phyloP scores from a whole-genome alignment of 2,797 vertebrate genomes.

The Enteromius anoplus region DNA sequence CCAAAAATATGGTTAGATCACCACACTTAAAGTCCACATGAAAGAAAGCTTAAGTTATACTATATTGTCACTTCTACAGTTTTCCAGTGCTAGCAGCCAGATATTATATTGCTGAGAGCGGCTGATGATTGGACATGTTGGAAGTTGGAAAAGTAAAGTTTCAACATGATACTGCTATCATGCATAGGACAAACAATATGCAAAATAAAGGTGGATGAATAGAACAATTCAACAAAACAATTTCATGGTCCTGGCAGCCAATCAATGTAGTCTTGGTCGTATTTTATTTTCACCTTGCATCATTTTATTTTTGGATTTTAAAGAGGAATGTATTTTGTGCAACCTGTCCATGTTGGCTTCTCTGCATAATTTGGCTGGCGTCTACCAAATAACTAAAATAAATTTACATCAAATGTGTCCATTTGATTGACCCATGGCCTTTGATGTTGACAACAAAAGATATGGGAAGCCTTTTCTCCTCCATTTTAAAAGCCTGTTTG shows the following conservation, averaged over 20 bases:
- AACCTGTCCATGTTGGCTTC: not conserved
- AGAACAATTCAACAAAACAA: not conserved
- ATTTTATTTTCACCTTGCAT: not conserved
- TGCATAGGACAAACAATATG: not conserved
- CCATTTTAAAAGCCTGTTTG: conserved; percentile 21
- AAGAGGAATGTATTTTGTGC: not conserved
- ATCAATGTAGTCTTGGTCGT: too few relatives aligned
- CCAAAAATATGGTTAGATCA: conserved; percentile 7
- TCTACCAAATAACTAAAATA: not conserved
- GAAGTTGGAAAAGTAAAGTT: not conserved
- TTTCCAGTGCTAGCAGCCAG: not conserved
- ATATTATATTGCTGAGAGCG: not conserved
- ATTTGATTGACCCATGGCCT: conserved; percentile 18
- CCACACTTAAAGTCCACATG: not conserved
- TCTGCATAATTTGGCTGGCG: not conserved
- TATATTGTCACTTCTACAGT: not conserved
- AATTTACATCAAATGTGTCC: not conserved
- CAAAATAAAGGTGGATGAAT: not conserved
- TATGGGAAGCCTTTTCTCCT: not conserved
- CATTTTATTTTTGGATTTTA: not conserved
- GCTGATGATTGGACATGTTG: not conserved
- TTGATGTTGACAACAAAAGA: not conserved
- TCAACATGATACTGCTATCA: not conserved
- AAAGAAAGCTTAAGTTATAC: conserved; percentile 4
- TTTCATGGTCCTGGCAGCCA: not conserved